phyloP scores from a whole-genome alignment of 2,797 vertebrate genomes.

The Rachycentron canadum region DNA sequence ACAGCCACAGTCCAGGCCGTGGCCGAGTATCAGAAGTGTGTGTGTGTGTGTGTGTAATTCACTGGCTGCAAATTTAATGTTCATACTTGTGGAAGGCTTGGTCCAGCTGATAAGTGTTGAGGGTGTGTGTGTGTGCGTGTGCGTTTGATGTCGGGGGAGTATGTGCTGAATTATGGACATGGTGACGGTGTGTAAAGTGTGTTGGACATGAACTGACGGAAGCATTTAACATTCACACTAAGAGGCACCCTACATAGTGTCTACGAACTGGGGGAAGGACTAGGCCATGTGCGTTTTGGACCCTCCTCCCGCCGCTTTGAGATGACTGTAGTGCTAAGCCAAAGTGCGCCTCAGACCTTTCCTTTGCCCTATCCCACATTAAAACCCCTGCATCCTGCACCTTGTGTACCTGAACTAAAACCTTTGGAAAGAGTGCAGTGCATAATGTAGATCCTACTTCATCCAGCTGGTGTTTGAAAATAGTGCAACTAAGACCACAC shows the following conservation, averaged over 20 bases:
- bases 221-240: constrained; percentile 75
- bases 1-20: constrained; percentile 68
- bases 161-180: constrained; percentile 47
- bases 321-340: constrained; percentile 76
- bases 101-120: constrained; percentile 58
- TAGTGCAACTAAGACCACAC: constrained; percentile 65
- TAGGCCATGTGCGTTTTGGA: constrained; percentile 64
- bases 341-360: constrained; percentile 53
- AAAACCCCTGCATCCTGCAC: constrained; percentile 37
- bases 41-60: constrained; percentile 28
- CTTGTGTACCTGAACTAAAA: constrained; percentile 53
- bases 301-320: constrained; percentile 60
- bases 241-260: constrained; percentile 69
- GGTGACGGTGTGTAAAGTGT: constrained; percentile 40
- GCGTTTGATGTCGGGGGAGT: constrained; percentile 48
- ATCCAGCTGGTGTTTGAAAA: constrained; percentile 64
- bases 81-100: constrained; percentile 66
- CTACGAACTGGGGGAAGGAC: constrained; percentile 39
- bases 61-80: constrained; percentile 45
- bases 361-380: constrained; percentile 16
- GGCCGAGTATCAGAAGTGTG: constrained; percentile 54
- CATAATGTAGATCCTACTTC: constrained; percentile 46
- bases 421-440: constrained; percentile 45
- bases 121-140: constrained; percentile 2
- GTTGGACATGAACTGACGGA: constrained; percentile 53